Conservation (phyloP, 2,113 vertebrate genomes). For the Corvus cornix region DNA sequence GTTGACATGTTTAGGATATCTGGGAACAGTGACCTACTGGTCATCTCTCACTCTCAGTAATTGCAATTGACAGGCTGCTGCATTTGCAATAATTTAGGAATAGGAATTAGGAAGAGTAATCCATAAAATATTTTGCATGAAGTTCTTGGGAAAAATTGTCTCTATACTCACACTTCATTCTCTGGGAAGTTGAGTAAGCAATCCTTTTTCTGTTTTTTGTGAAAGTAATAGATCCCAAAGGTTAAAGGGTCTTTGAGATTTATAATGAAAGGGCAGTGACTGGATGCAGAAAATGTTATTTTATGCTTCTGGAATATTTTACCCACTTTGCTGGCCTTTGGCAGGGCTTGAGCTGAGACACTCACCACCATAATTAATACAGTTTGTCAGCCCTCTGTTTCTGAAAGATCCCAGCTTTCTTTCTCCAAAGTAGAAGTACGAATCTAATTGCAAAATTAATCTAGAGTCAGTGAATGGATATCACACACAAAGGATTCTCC, state of each 20-base stretch:
- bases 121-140: not conserved
- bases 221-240: not conserved
- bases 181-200: not conserved
- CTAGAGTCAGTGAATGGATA: not conserved
- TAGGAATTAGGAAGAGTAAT: not conserved
- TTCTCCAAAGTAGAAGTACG: not conserved
- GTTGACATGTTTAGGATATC: slow-evolving; percentile 26
- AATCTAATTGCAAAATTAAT: not conserved
- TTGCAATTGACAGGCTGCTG: slow-evolving; percentile 21
- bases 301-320: slow-evolving; percentile 19
- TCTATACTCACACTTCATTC: not conserved
- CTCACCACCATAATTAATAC: not conserved
- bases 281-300: not conserved
- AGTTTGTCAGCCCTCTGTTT: not conserved
- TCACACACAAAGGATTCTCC: not conserved
- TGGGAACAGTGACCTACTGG: slow-evolving; percentile 5
- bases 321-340: not conserved
- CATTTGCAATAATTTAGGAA: slow-evolving; percentile 2
- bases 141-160: not conserved
- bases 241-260: not conserved
- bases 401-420: not conserved
- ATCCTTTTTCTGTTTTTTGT: not conserved
- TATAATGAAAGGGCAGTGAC: not conserved
- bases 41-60: not conserved
- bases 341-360: not conserved